A percentile compares a stretch with the other conserved stretches of the same genome.
phyloP scores from a whole-genome alignment of 2,113 vertebrate genomes.

The Boleophthalmus pectinirostris region DNA sequence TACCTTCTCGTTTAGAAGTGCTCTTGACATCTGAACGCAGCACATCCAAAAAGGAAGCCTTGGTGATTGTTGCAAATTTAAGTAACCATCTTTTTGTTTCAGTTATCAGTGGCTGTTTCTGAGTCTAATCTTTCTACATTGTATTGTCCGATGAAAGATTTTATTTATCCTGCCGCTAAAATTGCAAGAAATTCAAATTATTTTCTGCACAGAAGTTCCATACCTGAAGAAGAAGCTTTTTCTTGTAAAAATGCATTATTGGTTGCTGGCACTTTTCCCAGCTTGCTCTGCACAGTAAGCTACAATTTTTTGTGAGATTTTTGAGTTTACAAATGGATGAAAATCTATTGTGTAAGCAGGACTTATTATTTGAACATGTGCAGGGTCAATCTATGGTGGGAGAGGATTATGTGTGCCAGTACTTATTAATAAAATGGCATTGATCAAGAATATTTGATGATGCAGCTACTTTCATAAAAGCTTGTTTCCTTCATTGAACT shows the following conservation, averaged over 20 bases:
- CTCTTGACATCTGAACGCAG: conserved; percentile 65
- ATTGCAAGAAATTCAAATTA: background rate
- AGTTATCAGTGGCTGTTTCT: conserved; percentile 45
- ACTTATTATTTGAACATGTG: background rate
- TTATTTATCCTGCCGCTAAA: background rate
- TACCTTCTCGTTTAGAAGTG: conserved; percentile 63
- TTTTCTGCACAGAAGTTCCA: background rate
- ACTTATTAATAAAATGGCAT: background rate
- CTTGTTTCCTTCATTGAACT: background rate
- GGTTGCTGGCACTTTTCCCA: background rate
- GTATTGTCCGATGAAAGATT: background rate
- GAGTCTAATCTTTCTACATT: conserved; percentile 3
- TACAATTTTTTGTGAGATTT: background rate
- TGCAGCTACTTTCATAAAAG: background rate
- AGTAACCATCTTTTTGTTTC: conserved; percentile 59
- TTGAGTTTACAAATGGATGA: conserved; percentile 12
- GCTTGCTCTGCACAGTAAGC: background rate
- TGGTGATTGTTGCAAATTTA: conserved; percentile 61
- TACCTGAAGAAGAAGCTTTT: background rate
- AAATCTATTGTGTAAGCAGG: conserved; percentile 10
- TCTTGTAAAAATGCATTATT: background rate
- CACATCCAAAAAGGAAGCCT: conserved; percentile 49
- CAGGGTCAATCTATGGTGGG: background rate
- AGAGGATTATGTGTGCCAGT: background rate
- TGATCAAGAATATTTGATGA: background rate